Base-by-base conservation (phyloP, 2,888 invertebrate species). In the Panopea generosa region DNA sequence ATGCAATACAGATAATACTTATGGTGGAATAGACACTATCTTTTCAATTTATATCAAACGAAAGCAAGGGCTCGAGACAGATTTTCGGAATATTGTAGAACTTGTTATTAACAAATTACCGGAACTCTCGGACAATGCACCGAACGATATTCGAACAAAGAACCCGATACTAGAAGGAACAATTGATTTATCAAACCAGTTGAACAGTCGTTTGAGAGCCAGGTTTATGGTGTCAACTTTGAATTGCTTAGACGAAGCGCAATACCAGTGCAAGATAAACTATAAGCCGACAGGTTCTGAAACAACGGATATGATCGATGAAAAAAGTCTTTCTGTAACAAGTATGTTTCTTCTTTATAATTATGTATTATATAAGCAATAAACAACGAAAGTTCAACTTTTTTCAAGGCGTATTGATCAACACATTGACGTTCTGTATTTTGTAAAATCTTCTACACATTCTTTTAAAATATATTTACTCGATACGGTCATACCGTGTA, bases 31-130 rank as follows among this genome's bases (percentile, higher is more conserved):
- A 2, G 49, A 60, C 2, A 29, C 7, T 3, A 47, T 60, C 26
- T 60, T 47, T n/a, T 45, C 60, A n/a, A 24, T 60, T 2, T 60
- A 60, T 27, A 45, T 60, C n/a, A 60, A 47, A 29, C 60, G 60
- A 11, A 60, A 45, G 29, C 60, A n/a, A 18, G 24, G 29, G 0
- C 4, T 11, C 11, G 29, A 47, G 2, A 43, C 14, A 20, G 60
- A 49, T 16, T 60, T 27, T 47, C 22, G 3, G 2, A 16, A 11
- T 16, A 47, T 60, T 47, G 47, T 47, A n/a, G 29, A 18, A 0
- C 9, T 60, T 29, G 47, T 47, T 4, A 20, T 20, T 20, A n/a
- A 24, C 16, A 62, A 50, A 14, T 14, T 20, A 14, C 9, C 62
- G 0, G 33, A n/a, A 24, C 4, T 62, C 9, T 11, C 18, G 16